These are phyloP conservation scores for Hanleya hanleyi DNA, from an alignment of 2,888 invertebrate species.

Conservation along the genomic window DNA sequence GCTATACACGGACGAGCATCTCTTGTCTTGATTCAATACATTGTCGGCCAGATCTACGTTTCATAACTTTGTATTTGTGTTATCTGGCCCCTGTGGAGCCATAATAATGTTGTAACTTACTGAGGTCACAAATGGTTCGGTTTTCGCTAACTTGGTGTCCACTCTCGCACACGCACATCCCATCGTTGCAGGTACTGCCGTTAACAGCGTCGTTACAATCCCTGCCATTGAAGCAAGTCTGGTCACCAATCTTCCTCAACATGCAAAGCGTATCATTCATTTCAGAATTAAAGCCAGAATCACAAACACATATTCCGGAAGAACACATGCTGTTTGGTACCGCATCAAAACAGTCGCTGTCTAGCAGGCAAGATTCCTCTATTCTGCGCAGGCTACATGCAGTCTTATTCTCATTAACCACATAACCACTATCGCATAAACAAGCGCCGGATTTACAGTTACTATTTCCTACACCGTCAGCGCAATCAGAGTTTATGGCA, in stretches of 20 bases:
- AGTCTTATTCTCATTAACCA: slow-evolving; percentile 20
- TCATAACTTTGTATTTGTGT: slow-evolving; percentile 18
- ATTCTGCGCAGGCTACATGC: slow-evolving; percentile 35
- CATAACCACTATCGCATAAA: slow-evolving; percentile 33
- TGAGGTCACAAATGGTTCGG: background rate
- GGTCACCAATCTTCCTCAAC: background rate
- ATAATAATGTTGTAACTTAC: no score
- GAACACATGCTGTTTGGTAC: slow-evolving; percentile 37
- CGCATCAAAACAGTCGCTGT: slow-evolving; percentile 40
- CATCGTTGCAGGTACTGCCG: background rate
- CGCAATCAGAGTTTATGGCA: slow-evolving; percentile 32
- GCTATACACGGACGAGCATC: no score
- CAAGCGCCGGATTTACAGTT: slow-evolving; percentile 32
- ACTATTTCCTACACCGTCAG: slow-evolving; percentile 33
- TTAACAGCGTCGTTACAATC: background rate
- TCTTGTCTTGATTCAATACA: no score
- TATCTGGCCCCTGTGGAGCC: no score
- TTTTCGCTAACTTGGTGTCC: slow-evolving; percentile 6
- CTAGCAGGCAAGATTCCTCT: slow-evolving; percentile 35
- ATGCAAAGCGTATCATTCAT: slow-evolving; percentile 30
- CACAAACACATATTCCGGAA: slow-evolving; percentile 33
- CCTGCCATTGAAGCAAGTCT: background rate
- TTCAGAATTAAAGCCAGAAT: slow-evolving; percentile 26
- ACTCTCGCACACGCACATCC: background rate
- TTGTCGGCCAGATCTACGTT: slow-evolving; percentile 28